These are phyloP conservation scores for Glossosoma conforme DNA, from an alignment of 1,140 invertebrate species.

Conservation along the genomic window DNA sequence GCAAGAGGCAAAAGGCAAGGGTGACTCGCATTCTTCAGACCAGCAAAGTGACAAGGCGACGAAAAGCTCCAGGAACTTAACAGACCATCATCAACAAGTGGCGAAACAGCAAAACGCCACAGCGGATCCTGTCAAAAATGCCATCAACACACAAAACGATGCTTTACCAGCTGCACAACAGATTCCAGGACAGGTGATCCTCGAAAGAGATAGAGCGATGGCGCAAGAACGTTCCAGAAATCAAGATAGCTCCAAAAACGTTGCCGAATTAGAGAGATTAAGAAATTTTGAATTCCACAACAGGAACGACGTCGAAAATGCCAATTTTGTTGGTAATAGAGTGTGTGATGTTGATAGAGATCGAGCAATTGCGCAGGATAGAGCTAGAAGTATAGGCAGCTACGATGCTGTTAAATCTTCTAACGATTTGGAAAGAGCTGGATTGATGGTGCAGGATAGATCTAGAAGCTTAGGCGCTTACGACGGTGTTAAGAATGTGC, in stretches of 20 bases:
- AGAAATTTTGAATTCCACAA: background rate
- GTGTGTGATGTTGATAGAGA: slow-evolving; percentile 40
- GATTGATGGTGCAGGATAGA: no score
- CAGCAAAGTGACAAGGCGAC: slow-evolving; percentile 35
- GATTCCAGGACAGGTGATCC: background rate
- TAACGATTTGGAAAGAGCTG: slow-evolving; percentile 7
- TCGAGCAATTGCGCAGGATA: slow-evolving; percentile 46
- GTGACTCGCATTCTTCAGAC: slow-evolving; percentile 38
- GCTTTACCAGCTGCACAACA: slow-evolving; percentile 2
- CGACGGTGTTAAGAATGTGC: no score
- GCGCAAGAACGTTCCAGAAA: slow-evolving; percentile 36
- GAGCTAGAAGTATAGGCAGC: slow-evolving; percentile 43
- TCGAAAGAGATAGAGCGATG: slow-evolving; percentile 8
- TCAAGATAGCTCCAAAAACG: background rate
- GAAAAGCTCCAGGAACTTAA: slow-evolving; percentile 4
- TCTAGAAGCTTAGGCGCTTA: no score
- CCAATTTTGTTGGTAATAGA: slow-evolving; percentile 26
- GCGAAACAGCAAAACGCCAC: background rate
- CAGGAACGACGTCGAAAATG: background rate
- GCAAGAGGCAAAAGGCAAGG: slow-evolving; percentile 61
- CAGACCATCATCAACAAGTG: slow-evolving; percentile 7
- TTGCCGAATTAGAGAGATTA: background rate
- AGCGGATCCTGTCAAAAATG: slow-evolving; percentile 5
- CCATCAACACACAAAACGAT: slow-evolving; percentile 7
- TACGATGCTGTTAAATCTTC: no score